A percentile compares a stretch with the other conserved stretches of the same genome.
Evolutionary conservation across 2,888 invertebrate species (phyloP).

Genomic region (Pinctada fucata): DNA sequence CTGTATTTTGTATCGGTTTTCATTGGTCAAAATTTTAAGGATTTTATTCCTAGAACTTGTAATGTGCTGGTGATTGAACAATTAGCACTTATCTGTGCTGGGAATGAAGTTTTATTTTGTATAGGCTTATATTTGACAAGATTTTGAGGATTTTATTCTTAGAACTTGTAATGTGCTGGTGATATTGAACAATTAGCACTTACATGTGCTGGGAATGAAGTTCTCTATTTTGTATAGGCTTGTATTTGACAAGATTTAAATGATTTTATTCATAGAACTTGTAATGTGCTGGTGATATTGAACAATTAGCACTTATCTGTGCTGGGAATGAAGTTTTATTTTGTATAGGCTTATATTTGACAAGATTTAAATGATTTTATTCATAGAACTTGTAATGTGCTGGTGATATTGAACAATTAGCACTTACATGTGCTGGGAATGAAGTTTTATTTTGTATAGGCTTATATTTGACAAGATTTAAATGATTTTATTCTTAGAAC

Average conservation of each 20-base stretch:
- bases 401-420: too few species aligned
- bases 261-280: too few species aligned
- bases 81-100: constrained; percentile 42
- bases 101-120: neutral
- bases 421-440: too few species aligned
- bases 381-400: too few species aligned
- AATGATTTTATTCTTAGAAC: too few species aligned
- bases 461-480: too few species aligned
- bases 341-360: too few species aligned
- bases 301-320: neutral
- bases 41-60: constrained; percentile 2
- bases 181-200: neutral
- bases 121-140: constrained; percentile 27
- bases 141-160: constrained; percentile 35
- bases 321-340: neutral
- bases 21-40: too few species aligned
- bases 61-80: constrained; percentile 29
- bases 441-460: too few species aligned
- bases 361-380: too few species aligned
- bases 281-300: neutral
- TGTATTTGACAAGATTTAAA: too few species aligned
- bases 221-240: neutral
- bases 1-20: too few species aligned
- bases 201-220: neutral
- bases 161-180: constrained; percentile 50